These are phyloP conservation scores for Nymphalis io DNA, from an alignment of 1,140 invertebrate genomes.

Conservation along the genomic window DNA sequence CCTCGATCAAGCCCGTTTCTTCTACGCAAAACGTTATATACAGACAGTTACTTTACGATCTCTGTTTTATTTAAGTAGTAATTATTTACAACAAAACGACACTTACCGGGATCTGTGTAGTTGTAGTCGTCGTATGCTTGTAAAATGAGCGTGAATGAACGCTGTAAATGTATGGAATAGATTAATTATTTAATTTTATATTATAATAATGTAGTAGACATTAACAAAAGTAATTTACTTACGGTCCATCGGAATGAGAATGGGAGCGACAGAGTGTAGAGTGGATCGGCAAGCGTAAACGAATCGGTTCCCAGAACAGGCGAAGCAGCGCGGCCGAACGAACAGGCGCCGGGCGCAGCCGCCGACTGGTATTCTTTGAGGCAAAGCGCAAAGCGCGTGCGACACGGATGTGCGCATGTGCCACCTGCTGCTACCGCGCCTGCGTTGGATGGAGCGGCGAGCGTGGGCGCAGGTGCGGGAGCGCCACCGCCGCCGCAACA, in stretches of 20 bases:
- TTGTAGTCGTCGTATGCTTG: constrained; percentile 93
- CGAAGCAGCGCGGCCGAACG: constrained; percentile 93
- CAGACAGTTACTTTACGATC: neutral
- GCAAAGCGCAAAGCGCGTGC: constrained; percentile 92
- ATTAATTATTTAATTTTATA: neutral
- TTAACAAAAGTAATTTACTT: constrained; percentile 73
- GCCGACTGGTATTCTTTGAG: constrained; percentile 95
- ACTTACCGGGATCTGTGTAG: constrained; percentile 84
- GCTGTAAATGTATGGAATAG: constrained; percentile 81
- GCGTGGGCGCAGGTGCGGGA: constrained; percentile 81
- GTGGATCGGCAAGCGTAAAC: constrained; percentile 90
- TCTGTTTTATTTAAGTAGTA: too few relatives aligned
- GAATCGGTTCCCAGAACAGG: constrained; percentile 92
- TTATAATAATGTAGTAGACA: neutral
- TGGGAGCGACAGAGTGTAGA: constrained; percentile 89
- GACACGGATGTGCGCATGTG: constrained; percentile 84
- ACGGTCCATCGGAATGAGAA: constrained; percentile 96
- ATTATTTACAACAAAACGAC: too few relatives aligned
- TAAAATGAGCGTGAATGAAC: constrained; percentile 94
- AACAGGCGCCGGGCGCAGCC: constrained; percentile 91
- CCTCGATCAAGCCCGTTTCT: constrained; percentile 88
- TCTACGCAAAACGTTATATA: constrained; percentile 60
- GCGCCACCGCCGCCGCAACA: constrained; percentile 86
- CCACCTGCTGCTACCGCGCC: constrained; percentile 76
- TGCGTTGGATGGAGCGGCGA: constrained; percentile 82